Base-by-base conservation (phyloP, 2,113 vertebrate species). In the Cebidichthys violaceus region DNA sequence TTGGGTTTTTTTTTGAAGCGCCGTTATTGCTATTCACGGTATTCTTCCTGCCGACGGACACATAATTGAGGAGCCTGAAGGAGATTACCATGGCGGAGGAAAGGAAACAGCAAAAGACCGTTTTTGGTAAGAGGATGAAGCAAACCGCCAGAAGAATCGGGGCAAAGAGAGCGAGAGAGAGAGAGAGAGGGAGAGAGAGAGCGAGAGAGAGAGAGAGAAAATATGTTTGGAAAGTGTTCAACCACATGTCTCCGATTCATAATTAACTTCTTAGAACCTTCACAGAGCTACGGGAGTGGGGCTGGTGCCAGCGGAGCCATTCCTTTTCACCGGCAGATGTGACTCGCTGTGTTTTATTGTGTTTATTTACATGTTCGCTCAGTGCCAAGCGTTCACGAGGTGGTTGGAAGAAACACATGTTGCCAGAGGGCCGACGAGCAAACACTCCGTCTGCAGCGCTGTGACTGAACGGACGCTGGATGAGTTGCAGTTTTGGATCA, bases 231-330 rank as follows among this genome's bases (percentile, higher is more conserved):
- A 92, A 84, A 92, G 82, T 88, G 86, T 93, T 93, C 90, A 88
- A 86, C 78, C 77, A 79, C 81, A 89, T 77, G 84, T 92, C 92
- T 93, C 81, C 84, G 87, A 94, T 94, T 92, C 92, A 93, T 94
- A 94, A 94, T 94, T 92, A 93, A 94, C 90, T 89, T 94, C 92
- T 89, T 77, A 86, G 85, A 91, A 90, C 90, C 89, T 83, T 92
- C 75, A 86, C 81, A 91, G 90, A 89, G 90, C 91, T 80, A 68
- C 80, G n/a, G 84, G 81, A 81, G 78, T 75, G 75, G 79, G 89
- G 83, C 86, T 84, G 54, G 33, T 79, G 88, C 89, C 86, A 92
- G 81, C 75, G 22, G 72, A 89, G 86, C 73, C 80, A 81, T 92
- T 91, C 82, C 75, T 86, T 89, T 89, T 93, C 82, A 72, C 87